These are phyloP conservation scores for Euphydryas editha DNA, from an alignment of 2,888 invertebrate species.

Conservation along the genomic window DNA sequence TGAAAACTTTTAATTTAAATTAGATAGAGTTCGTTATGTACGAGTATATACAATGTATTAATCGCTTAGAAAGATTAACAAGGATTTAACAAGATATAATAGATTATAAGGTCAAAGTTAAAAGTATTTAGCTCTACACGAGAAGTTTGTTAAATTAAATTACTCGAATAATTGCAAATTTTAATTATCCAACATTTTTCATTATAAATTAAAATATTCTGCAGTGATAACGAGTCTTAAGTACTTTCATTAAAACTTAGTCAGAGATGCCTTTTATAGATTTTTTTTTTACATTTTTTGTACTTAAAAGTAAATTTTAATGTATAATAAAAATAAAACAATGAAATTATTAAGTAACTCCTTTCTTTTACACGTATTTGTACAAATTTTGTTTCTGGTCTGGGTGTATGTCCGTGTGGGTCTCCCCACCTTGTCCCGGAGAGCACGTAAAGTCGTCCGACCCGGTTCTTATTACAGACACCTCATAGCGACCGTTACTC, in stretches of 20 bases:
- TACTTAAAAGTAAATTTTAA: no score
- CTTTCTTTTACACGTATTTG: no score
- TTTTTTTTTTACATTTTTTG: no score
- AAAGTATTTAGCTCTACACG: slow-evolving; percentile 33
- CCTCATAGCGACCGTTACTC: no score
- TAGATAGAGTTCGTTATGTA: not conserved
- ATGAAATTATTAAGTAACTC: no score
- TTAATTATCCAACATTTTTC: slow-evolving; percentile 40
- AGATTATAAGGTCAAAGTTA: slow-evolving; percentile 35
- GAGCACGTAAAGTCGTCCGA: no score
- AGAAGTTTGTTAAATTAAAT: slow-evolving; percentile 41
- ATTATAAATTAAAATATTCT: slow-evolving; percentile 33
- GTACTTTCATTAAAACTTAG: not conserved
- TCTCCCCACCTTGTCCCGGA: no score
- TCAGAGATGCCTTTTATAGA: no score
- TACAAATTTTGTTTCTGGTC: no score
- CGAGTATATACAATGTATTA: not conserved
- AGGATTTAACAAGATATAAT: slow-evolving; percentile 13
- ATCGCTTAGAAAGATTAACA: not conserved
- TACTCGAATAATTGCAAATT: slow-evolving; percentile 29
- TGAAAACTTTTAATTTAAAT: not conserved
- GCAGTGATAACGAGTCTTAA: slow-evolving; percentile 3
- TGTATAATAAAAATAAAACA: no score
- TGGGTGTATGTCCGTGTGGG: no score
- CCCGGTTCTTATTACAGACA: no score